phyloP scores from a whole-genome alignment of 2,113 vertebrate genomes.

The Equus przewalskii region DNA sequence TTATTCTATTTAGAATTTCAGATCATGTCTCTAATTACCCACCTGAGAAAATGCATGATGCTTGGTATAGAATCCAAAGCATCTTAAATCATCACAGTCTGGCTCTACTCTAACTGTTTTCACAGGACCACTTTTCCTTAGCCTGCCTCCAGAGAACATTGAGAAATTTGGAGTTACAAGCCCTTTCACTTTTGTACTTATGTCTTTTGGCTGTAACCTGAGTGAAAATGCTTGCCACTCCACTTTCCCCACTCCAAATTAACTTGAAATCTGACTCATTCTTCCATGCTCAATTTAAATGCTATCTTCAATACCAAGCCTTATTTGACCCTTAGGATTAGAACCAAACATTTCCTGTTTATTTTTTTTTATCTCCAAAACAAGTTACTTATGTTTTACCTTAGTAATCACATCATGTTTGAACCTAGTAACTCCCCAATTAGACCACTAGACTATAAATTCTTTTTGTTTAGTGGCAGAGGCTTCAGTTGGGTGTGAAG shows the following conservation, averaged over 20 bases:
- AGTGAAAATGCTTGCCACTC: background rate
- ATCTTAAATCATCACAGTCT: background rate
- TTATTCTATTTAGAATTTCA: background rate
- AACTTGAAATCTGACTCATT: background rate
- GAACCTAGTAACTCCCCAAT: background rate
- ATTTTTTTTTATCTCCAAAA: background rate
- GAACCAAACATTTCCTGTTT: background rate
- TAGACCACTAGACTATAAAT: background rate
- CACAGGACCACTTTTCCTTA: background rate
- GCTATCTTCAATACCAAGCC: background rate
- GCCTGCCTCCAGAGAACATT: background rate
- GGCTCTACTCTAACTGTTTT: background rate
- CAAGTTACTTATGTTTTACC: background rate
- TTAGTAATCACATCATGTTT: background rate
- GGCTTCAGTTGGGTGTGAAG: background rate
- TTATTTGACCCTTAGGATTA: background rate
- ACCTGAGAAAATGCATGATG: background rate
- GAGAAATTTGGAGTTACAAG: background rate
- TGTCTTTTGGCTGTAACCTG: background rate
- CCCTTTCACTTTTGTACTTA: background rate
- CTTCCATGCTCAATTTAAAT: background rate
- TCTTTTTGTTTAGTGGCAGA: background rate
- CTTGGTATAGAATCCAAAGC: background rate
- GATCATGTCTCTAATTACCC: background rate
- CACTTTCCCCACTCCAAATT: background rate